Evolutionary conservation across 2,113 vertebrate species (phyloP), one percentile per base, ranked within the genome.

Genomic region (Theristicus caerulescens): DNA sequence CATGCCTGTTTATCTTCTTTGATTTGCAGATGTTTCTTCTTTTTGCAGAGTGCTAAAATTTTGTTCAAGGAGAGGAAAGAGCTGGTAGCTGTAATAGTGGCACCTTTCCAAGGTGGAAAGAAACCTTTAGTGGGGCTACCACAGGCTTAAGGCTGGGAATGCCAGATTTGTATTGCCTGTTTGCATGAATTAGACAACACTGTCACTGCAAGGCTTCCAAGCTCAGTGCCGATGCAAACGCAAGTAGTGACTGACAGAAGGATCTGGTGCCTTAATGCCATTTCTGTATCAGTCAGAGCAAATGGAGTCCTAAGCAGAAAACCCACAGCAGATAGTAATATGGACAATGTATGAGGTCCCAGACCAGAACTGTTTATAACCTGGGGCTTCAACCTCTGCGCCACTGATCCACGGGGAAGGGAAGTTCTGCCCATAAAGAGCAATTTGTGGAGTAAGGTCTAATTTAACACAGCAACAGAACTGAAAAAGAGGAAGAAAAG

Each of bases 61-160:
- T 47, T 74, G 38, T 88, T 88, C 2, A 11, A 83, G 51, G 74
- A 86, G 26, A 90, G 90, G 93, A 96, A 97, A 90, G 79, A 88
- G 93, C 90, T 90, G 90, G 76, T 51, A 93, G 79, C 64, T 90
- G n/a, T 82, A 81, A 77, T 8, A 86, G 25, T 86, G 88, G 87
- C 88, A 74, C 71, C 51, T 93, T 92, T 96, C 93, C 94, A 96
- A 90, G 38, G 54, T 90, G 82, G 71, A 94, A 92, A 92, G 79
- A 77, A 93, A 78, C 47, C 36, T 52, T 66, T 77, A 86, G 51
- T 47, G 46, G 71, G 58, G 62, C 29, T 77, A 77, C 90, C 71
- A 80, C 38, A 70, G 62, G 46, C 31, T 91, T 92, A 70, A 51
- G 49, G 22, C 32, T 83, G 59, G 66, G 71, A 73, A n/a, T 62